phyloP scores from a whole-genome alignment of 2,797 vertebrate genomes.

The Caiman crocodilus region DNA sequence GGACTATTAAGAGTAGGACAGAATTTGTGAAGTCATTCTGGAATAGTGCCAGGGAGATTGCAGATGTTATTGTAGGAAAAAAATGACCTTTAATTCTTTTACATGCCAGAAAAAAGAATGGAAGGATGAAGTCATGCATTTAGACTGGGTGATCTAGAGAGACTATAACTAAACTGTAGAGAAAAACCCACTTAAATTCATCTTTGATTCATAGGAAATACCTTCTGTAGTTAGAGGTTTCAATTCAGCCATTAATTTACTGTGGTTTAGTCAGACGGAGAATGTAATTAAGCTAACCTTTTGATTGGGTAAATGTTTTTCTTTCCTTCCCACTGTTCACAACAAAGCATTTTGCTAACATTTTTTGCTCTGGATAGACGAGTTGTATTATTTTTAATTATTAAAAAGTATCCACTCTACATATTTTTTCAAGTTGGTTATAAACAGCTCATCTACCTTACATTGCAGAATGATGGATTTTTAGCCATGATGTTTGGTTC shows the following conservation, averaged over 20 bases:
- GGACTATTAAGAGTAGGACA: background rate
- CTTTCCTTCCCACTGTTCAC: background rate
- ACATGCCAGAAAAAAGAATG: background rate
- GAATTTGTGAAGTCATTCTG: conserved; percentile 15
- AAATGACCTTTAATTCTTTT: conserved; percentile 26
- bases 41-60: conserved; percentile 18
- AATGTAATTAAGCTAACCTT: background rate
- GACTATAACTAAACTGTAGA: background rate
- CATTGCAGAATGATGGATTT: background rate
- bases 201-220: background rate
- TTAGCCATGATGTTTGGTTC: background rate
- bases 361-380: background rate
- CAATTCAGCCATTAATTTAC: background rate
- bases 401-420: background rate
- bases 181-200: background rate
- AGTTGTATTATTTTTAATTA: background rate
- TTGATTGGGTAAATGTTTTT: background rate
- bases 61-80: conserved; percentile 8
- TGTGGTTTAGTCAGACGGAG: background rate
- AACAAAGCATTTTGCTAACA: background rate
- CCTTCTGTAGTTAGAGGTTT: background rate
- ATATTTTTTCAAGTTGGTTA: background rate
- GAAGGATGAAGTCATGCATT: background rate
- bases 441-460: background rate
- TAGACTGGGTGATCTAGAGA: background rate